These are phyloP conservation scores for Ctenopoma kingsleyae DNA, from an alignment of 2,797 vertebrate species.

Conservation along the genomic window DNA sequence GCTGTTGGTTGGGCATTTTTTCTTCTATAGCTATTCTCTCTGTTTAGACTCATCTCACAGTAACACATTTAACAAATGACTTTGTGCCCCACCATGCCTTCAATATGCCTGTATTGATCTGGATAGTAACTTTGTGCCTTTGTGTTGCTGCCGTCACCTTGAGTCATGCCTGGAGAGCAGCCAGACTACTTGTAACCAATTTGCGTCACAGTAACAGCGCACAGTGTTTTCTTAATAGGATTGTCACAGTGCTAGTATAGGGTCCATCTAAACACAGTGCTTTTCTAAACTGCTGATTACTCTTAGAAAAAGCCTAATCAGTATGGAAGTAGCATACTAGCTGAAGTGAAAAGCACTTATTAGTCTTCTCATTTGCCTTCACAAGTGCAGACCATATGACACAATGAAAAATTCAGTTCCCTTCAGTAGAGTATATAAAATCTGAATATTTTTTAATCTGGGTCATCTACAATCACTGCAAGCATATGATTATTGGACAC, in stretches of 20 bases:
- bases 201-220: conserved; percentile 79
- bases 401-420: conserved; percentile 67
- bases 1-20: conserved; percentile 18
- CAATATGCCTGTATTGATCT: conserved; percentile 73
- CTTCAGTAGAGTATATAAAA: conserved; percentile 41
- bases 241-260: conserved; percentile 75
- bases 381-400: conserved; percentile 53
- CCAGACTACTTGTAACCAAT: conserved; percentile 83
- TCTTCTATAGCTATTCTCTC: conserved; percentile 36
- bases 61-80: conserved; percentile 63
- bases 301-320: conserved; percentile 59
- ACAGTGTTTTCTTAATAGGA: conserved; percentile 82
- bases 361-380: conserved; percentile 56
- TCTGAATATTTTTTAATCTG: conserved; percentile 54
- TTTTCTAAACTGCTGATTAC: conserved; percentile 73
- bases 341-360: conserved; percentile 49
- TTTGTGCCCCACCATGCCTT: conserved; percentile 43
- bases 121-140: conserved; percentile 72
- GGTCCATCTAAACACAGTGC: conserved; percentile 72
- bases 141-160: conserved; percentile 80
- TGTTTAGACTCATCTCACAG: conserved; percentile 60
- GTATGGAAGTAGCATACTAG: conserved; percentile 41
- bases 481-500: conserved; percentile 15
- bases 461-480: conserved; percentile 50
- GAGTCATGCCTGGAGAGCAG: conserved; percentile 80